Percentiles rank a stretch among this genome's conserved stretches.
These are phyloP conservation scores for Alosa alosa DNA, from an alignment of 2,113 vertebrate species.

Conservation along the genomic window DNA sequence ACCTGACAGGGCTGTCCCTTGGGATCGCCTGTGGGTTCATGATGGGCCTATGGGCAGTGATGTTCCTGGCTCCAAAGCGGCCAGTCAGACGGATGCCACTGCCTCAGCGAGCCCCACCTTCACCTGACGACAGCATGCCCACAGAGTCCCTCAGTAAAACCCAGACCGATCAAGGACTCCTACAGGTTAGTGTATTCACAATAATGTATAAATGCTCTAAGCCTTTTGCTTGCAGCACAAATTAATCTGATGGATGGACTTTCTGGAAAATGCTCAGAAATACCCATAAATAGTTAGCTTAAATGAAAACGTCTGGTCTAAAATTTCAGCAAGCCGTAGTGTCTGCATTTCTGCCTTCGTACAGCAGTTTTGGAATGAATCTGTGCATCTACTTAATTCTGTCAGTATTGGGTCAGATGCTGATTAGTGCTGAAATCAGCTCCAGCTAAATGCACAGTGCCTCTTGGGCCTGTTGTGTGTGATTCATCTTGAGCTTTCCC, in stretches of 20 bases:
- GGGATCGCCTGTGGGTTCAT: slow-evolving; percentile 78
- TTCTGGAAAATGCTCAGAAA: background rate
- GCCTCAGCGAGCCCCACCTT: background rate
- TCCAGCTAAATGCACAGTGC: background rate
- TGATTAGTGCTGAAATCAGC: slow-evolving; percentile 3
- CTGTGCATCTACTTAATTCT: background rate
- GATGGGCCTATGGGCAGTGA: slow-evolving; percentile 73
- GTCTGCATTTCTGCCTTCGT: background rate
- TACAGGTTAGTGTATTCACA: slow-evolving; percentile 68
- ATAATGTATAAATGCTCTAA: background rate
- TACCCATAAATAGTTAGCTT: background rate
- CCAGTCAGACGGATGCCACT: background rate
- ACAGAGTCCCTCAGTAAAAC: slow-evolving; percentile 38
- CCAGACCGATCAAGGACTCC: slow-evolving; percentile 39
- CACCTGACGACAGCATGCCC: slow-evolving; percentile 27
- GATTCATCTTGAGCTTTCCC: background rate
- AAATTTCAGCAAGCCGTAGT: background rate
- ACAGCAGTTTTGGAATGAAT: background rate
- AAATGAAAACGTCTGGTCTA: background rate
- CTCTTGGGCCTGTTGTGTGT: background rate
- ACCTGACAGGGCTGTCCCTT: slow-evolving; percentile 75
- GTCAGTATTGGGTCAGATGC: background rate
- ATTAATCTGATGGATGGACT: background rate
- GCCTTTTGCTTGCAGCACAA: background rate
- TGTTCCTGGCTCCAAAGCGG: slow-evolving; percentile 61